A percentile compares a stretch with the other conserved stretches of the same genome.
Evolutionary conservation across 2,888 invertebrate genomes (phyloP).

Genomic region (Muscina levida): DNA sequence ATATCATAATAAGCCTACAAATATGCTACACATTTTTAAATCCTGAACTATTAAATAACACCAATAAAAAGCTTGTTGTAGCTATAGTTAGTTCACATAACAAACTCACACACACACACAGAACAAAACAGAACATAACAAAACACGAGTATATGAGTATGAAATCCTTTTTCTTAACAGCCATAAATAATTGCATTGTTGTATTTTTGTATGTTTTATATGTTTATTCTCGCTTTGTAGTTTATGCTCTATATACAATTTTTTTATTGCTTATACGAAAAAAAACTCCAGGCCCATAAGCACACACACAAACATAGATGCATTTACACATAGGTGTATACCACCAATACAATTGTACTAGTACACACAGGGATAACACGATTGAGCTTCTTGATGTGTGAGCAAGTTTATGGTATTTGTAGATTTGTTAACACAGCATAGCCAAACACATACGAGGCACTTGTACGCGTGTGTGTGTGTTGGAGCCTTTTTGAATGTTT

Average conservation of each 20-base stretch:
- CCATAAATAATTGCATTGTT: conserved; percentile 63
- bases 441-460: conserved; percentile 10
- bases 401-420: conserved; percentile 31
- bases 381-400: conserved; percentile 50
- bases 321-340: conserved; percentile 21
- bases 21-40: conserved; percentile 30
- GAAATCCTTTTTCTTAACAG: conserved; percentile 50
- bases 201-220: conserved; percentile 48
- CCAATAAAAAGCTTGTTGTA: conserved; percentile 13
- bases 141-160: background rate
- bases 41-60: conserved; percentile 8
- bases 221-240: conserved; percentile 57
- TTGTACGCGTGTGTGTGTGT: background rate
- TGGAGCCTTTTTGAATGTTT: conserved; percentile 1
- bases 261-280: conserved; percentile 45
- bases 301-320: conserved; percentile 19
- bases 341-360: background rate
- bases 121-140: background rate
- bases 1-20: conserved; percentile 33
- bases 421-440: conserved; percentile 30
- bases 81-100: background rate
- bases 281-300: conserved; percentile 34
- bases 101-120: conserved; percentile 1
- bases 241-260: conserved; percentile 60
- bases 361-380: conserved; percentile 23